Base-by-base conservation (phyloP, 2,113 vertebrate genomes). In the Brachyistius frenatus region DNA sequence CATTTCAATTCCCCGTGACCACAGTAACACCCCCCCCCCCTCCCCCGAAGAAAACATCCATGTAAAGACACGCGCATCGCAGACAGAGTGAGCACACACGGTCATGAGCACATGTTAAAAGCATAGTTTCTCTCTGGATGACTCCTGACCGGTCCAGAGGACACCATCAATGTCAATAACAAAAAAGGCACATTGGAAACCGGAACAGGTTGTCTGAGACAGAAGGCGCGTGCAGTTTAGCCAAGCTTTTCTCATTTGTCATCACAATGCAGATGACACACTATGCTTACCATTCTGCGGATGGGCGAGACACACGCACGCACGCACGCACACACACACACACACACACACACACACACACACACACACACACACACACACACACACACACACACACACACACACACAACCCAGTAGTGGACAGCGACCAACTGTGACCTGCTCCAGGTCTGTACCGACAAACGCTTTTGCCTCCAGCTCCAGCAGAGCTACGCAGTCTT, bases 251-350 rank as follows among this genome's bases (percentile, higher is more conserved):
- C 61, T 71, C 32, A 73, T 44, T 53, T 64, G 67, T 65, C 69
- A 83, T 84, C 66, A 73, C 55, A 73, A 82, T 69, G 81, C 68
- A 85, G 74, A 80, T 7, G 76, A 58, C 78, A 71, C 0, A 84
- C 80, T 78, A 36, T 66, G 86, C 91, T 90, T 88, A 93, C 91
- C 91, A 92, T 92, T 79, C 78, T 76, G 86, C 87, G 81, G 90
- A 86, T 62, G 58, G 56, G 54, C 66, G 76, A 74, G 52, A 68
- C 55, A 35, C 53, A 50, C 15, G 64, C 5, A 53, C 55, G 8
- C 6, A 31, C 23, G 23, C 23, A 23, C 23, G 23, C 23, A 23
- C 23, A 1, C 23, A 23, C 23, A 1, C 23, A 23, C 23, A 1
- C 23, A 23, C 23, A 1, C 23, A 23, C 23, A 1, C 23, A 23